Conservation (phyloP, 2,888 invertebrate genomes). For the Aphrophora alni region DNA sequence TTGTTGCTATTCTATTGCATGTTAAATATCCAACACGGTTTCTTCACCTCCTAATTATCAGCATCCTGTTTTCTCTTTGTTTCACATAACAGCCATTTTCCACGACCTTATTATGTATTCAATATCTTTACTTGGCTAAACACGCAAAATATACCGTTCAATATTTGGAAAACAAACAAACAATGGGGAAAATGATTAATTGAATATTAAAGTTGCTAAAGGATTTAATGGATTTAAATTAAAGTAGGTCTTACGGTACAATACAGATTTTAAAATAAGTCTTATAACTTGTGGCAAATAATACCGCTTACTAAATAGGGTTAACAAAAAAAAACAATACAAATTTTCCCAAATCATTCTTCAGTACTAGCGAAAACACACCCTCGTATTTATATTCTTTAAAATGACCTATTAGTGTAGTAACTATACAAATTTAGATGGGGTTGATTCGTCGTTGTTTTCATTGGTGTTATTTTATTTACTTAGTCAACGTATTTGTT, state of each 20-base stretch:
- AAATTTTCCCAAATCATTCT: no score
- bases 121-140: constrained; percentile 15
- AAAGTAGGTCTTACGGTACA: neutral
- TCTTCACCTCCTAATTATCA: constrained; percentile 39
- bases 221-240: neutral
- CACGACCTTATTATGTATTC: constrained; percentile 38
- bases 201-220: neutral
- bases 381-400: no score
- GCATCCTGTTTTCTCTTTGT: constrained; percentile 39
- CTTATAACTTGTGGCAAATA: no score
- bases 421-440: no score
- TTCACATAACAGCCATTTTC: constrained; percentile 35
- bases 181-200: neutral
- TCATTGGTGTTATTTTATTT: no score
- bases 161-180: constrained; percentile 34
- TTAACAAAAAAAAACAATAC: no score
- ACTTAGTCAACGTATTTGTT: no score
- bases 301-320: no score
- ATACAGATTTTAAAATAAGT: no score
- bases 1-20: constrained; percentile 23
- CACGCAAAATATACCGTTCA: constrained; percentile 27
- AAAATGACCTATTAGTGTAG: no score
- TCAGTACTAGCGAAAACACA: no score
- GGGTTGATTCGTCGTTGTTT: no score
- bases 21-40: constrained; percentile 39